These are phyloP conservation scores for Porites cylindrica DNA, from an alignment of 92 coral and sea anemone species.

Conservation along the genomic window DNA sequence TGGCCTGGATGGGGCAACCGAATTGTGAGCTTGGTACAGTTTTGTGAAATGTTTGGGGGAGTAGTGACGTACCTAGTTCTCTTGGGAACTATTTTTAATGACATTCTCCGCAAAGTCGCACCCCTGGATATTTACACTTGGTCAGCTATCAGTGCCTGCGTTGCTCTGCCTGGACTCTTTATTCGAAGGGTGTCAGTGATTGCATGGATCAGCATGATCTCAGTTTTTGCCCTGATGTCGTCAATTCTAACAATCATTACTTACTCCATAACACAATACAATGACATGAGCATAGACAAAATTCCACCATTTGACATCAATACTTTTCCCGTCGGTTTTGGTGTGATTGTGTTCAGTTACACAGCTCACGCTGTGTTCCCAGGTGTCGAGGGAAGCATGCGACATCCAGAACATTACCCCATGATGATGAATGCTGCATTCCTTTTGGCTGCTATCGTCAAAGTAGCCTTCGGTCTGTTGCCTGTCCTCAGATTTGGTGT, in stretches of 20 bases:
- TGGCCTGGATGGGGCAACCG: constrained; percentile 90
- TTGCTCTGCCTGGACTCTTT: constrained; percentile 78
- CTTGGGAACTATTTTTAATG: constrained; percentile 72
- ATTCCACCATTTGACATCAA: constrained; percentile 69
- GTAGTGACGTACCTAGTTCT: constrained; percentile 75
- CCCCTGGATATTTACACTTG: constrained; percentile 74
- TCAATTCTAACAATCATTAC: constrained; percentile 69
- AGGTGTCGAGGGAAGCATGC: constrained; percentile 88
- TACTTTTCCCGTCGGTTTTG: constrained; percentile 85
- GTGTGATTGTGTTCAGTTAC: constrained; percentile 87
- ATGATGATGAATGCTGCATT: constrained; percentile 85
- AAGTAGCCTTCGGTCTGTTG: constrained; percentile 77
- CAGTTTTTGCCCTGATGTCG: constrained; percentile 79
- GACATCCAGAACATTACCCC: constrained; percentile 74
- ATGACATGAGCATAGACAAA: constrained; percentile 61
- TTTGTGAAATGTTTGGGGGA: constrained; percentile 88
- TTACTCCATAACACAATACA: constrained; percentile 68
- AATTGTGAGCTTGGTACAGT: constrained; percentile 81
- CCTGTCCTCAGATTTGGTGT: constrained; percentile 80
- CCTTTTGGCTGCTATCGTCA: constrained; percentile 71
- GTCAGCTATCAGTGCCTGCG: constrained; percentile 74
- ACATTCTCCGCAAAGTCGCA: constrained; percentile 52
- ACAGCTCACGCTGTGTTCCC: constrained; percentile 90
- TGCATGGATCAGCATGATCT: constrained; percentile 89
- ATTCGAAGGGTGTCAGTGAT: constrained; percentile 82